A percentile compares a stretch with the other conserved stretches of the same genome.
Evolutionary conservation across 1,140 invertebrate species (phyloP).

Genomic region (Zaprionus nigranus): DNA sequence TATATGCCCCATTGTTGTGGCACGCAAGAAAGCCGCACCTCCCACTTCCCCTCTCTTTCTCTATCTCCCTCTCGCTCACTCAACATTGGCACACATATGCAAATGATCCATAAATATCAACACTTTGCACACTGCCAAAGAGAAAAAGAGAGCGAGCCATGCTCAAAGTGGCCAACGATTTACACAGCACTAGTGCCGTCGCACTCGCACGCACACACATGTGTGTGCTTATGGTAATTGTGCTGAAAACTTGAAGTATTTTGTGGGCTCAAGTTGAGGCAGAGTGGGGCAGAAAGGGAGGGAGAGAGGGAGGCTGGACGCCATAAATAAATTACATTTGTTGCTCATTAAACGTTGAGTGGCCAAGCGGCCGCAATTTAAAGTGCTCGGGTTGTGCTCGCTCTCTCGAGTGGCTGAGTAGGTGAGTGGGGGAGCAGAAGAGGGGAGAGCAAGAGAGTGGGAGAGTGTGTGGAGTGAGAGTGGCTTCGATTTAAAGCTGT

Average conservation of each 20-base stretch:
- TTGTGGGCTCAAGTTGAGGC: conserved; percentile 59
- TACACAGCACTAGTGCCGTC: conserved; percentile 42
- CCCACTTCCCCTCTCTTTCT: background rate
- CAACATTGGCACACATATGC: conserved; percentile 71
- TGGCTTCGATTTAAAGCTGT: conserved; percentile 58
- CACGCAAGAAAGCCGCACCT: background rate
- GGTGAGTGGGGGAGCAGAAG: background rate
- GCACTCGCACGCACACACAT: background rate
- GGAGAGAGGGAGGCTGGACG: conserved; percentile 49
- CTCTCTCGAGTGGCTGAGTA: background rate
- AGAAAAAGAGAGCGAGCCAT: conserved; percentile 8
- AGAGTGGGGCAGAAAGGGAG: background rate
- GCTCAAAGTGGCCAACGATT: conserved; percentile 74
- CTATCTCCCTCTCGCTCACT: conserved; percentile 10
- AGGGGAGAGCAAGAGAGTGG: background rate
- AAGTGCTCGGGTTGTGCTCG: conserved; percentile 25
- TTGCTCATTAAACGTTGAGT: conserved; percentile 81
- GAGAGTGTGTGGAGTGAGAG: conserved; percentile 23
- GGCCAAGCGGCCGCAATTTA: conserved; percentile 65
- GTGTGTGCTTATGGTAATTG: conserved; percentile 79
- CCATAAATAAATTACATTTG: conserved; percentile 82
- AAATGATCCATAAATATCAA: conserved; percentile 83
- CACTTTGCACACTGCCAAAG: conserved; percentile 60
- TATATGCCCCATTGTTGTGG: conserved; percentile 14
- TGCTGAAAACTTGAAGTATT: conserved; percentile 82